phyloP scores from a whole-genome alignment of 1,140 invertebrate species.

The Lepidurus apus region DNA sequence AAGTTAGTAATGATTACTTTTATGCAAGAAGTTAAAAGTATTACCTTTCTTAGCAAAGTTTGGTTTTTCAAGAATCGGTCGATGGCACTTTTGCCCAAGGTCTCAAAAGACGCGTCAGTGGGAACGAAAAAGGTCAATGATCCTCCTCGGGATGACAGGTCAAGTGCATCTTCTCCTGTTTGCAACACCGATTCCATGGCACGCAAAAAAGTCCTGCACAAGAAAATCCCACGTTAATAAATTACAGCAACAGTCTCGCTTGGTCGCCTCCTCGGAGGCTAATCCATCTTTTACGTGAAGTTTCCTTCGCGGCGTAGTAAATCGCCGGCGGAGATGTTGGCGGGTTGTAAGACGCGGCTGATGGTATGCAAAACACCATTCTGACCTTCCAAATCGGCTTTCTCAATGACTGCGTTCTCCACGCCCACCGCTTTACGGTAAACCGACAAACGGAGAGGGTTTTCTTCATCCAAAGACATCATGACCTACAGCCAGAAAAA shows the following conservation, averaged over 20 bases:
- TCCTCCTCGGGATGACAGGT: slow-evolving; percentile 36
- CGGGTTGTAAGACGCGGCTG: slow-evolving; percentile 49
- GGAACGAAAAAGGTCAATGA: slow-evolving; percentile 52
- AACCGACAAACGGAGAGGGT: slow-evolving; percentile 46
- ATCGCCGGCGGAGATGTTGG: slow-evolving; percentile 47
- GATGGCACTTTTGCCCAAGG: slow-evolving; percentile 28
- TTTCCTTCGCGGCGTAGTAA: slow-evolving; percentile 45
- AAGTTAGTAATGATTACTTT: no score
- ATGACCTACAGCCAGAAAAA: slow-evolving; percentile 39
- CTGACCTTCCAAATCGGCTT: slow-evolving; percentile 48
- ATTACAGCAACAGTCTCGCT: no score
- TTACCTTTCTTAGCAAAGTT: slow-evolving; percentile 28
- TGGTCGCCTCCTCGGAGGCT: no score
- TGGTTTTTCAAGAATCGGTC: slow-evolving; percentile 25
- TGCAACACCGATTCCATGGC: slow-evolving; percentile 44
- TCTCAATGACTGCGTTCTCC: slow-evolving; percentile 48
- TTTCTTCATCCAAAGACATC: slow-evolving; percentile 46
- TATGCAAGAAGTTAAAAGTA: slow-evolving; percentile 37
- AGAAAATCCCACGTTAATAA: slow-evolving; percentile 3
- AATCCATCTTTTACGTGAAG: slow-evolving; percentile 43
- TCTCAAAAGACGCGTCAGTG: slow-evolving; percentile 48
- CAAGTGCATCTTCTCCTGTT: slow-evolving; percentile 34
- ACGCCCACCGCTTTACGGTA: slow-evolving; percentile 47
- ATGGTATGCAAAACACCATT: slow-evolving; percentile 55
- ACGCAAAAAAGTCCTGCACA: slow-evolving; percentile 45